A percentile compares a stretch with the other conserved stretches of the same genome.
These are phyloP conservation scores for Patiria pectinifera DNA, from an alignment of 53 echinoderm and acorn worm species.

Conservation along the genomic window DNA sequence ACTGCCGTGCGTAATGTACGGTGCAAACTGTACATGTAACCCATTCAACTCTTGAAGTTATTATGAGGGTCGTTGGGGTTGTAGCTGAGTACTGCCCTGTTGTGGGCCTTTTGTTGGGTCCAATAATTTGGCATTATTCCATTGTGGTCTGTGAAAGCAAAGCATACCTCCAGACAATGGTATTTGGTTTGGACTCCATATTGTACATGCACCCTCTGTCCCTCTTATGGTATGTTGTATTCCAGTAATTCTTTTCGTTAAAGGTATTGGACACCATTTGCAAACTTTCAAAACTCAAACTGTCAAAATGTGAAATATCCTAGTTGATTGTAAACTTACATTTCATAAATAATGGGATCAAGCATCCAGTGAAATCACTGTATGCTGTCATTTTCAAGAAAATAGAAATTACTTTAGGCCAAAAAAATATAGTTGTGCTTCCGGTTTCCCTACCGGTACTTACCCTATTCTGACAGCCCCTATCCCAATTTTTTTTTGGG, in stretches of 20 bases:
- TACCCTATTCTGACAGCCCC: no score
- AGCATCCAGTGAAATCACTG: no score
- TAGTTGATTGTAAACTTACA: no score
- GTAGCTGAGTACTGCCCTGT: not conserved
- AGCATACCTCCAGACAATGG: not conserved
- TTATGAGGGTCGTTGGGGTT: not conserved
- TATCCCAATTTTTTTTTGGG: no score
- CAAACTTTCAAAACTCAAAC: no score
- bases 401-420: no score
- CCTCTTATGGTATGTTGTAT: not conserved
- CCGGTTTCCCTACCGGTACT: no score
- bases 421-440: no score
- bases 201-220: not conserved
- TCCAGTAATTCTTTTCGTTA: not conserved
- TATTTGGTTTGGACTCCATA: not conserved
- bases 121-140: not conserved
- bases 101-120: not conserved
- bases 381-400: no score
- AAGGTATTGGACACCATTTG: no score
- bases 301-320: no score
- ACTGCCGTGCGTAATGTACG: not conserved
- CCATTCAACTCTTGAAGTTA: not conserved
- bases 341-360: no score
- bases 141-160: constrained; percentile 5
- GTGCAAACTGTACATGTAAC: not conserved